phyloP scores from a whole-genome alignment of 2,888 invertebrate genomes.

The Boloria selene region DNA sequence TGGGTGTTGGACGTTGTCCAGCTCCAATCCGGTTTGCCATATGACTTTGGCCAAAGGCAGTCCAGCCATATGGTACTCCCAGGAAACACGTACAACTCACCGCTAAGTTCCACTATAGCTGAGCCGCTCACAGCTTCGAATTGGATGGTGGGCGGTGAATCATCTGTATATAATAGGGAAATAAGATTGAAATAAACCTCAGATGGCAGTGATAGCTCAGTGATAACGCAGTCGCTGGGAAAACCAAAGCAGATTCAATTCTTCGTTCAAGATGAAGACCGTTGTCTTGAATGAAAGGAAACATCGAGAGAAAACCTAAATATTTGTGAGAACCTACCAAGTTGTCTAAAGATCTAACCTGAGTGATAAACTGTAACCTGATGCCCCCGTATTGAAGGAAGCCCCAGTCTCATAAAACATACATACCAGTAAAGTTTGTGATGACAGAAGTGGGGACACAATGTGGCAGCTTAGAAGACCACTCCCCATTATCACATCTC shows the following conservation, averaged over 20 bases:
- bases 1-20: conserved; percentile 85
- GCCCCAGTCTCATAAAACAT: not conserved
- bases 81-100: conserved; percentile 90
- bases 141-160: conserved; percentile 91
- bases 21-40: conserved; percentile 93
- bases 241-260: not conserved
- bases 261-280: not conserved
- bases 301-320: no score
- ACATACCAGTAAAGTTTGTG: conserved; percentile 91
- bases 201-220: not conserved
- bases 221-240: not conserved
- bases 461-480: conserved; percentile 89
- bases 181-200: not conserved
- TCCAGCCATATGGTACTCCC: conserved; percentile 91
- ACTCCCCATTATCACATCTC: conserved; percentile 91
- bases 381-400: no score
- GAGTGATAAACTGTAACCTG: not conserved
- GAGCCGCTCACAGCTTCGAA: conserved; percentile 90
- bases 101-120: conserved; percentile 89
- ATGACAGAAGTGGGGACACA: conserved; percentile 93
- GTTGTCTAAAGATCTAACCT: not conserved
- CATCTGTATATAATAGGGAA: conserved; percentile 77
- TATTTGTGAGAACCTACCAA: no score
- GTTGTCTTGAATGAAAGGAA: not conserved
- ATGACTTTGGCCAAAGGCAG: conserved; percentile 88